Evolutionary conservation across 2,797 vertebrate species (phyloP).

Genomic region (Enteromius radiatus): DNA sequence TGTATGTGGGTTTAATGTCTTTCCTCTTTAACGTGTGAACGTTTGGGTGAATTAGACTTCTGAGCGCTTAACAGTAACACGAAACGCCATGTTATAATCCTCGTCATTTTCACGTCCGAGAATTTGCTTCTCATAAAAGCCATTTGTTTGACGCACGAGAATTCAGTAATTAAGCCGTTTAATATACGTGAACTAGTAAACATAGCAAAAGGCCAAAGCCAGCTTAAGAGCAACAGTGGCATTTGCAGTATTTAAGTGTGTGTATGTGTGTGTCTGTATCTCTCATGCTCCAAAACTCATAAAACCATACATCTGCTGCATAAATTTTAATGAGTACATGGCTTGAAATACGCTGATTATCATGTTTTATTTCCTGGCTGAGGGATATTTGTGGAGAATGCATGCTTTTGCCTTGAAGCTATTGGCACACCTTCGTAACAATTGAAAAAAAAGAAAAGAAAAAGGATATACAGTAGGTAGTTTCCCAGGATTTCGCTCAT

Average conservation of each 20-base stretch:
- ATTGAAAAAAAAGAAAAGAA: background rate
- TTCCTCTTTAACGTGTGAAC: slow-evolving; percentile 13
- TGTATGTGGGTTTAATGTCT: background rate
- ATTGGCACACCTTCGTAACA: background rate
- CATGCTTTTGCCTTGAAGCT: slow-evolving; percentile 30
- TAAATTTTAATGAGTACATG: slow-evolving; percentile 52
- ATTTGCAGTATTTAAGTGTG: slow-evolving; percentile 15
- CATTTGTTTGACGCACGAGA: slow-evolving; percentile 2
- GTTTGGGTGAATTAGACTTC: slow-evolving; percentile 8
- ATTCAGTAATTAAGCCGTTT: slow-evolving; percentile 8
- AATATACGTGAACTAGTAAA: slow-evolving; percentile 14
- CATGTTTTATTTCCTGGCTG: slow-evolving; percentile 41
- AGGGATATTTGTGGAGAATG: slow-evolving; percentile 36
- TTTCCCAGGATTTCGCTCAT: slow-evolving; percentile 10
- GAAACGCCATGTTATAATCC: background rate
- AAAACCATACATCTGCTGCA: slow-evolving; percentile 54
- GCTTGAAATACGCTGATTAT: slow-evolving; percentile 40
- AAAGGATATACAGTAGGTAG: slow-evolving; percentile 8
- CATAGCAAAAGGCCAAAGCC: slow-evolving; percentile 5
- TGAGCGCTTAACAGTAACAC: background rate
- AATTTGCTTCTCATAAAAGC: slow-evolving; percentile 15
- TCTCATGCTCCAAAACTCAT: slow-evolving; percentile 47
- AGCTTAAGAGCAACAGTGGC: slow-evolving; percentile 4
- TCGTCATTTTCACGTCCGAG: background rate
- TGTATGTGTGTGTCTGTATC: background rate